Percentiles rank a stretch among this genome's conserved stretches.
phyloP scores from a whole-genome alignment of 2,797 vertebrate species.

The Cyclopterus lumpus region DNA sequence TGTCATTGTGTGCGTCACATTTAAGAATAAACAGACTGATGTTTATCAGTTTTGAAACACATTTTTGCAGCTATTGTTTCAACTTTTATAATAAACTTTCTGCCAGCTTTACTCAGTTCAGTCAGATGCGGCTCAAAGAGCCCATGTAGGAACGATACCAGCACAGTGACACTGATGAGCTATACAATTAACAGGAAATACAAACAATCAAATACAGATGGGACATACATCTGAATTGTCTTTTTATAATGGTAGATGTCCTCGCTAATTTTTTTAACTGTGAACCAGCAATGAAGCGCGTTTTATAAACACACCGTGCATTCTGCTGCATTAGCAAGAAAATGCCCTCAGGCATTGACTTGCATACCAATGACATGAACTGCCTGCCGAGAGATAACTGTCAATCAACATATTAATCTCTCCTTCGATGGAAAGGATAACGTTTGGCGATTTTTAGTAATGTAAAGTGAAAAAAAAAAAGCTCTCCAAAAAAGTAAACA shows the following conservation, averaged over 20 bases:
- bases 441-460: neutral
- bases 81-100: neutral
- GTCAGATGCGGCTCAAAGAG: neutral
- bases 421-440: neutral
- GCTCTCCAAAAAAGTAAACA: neutral
- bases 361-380: neutral
- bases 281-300: neutral
- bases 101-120: neutral
- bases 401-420: neutral
- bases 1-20: neutral
- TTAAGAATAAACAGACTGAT: neutral
- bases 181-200: neutral
- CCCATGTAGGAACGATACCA: neutral
- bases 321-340: neutral
- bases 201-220: neutral
- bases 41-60: neutral
- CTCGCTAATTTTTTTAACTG: neutral
- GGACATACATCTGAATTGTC: neutral
- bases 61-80: neutral
- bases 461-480: neutral
- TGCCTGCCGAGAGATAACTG: neutral
- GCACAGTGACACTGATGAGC: neutral
- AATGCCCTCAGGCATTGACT: neutral
- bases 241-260: neutral
- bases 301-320: neutral